Percentiles rank a stretch among this genome's conserved stretches.
Conservation (phyloP, 2,113 vertebrate genomes). For the Shinisaurus crocodilurus region DNA sequence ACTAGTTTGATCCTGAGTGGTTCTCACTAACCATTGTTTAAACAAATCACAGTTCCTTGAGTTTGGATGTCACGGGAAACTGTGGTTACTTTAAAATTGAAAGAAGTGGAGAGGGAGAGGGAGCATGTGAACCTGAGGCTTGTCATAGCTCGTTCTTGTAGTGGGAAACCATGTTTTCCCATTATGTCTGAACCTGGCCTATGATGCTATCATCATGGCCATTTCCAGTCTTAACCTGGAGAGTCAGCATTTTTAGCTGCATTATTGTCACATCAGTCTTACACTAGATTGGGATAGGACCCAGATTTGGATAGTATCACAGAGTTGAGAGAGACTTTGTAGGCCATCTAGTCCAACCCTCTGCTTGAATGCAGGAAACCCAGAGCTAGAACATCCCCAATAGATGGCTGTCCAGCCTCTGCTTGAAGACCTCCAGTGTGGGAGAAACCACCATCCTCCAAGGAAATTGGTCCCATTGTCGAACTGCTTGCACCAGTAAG, state of each 20-base stretch:
- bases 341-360: neutral
- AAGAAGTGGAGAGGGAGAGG: neutral
- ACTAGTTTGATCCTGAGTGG: neutral
- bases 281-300: neutral
- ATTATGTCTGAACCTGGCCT: neutral
- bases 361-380: neutral
- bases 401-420: neutral
- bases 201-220: neutral
- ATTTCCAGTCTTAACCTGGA: neutral
- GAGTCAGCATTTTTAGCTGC: neutral
- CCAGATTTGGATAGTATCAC: neutral
- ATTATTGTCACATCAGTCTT: neutral
- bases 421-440: neutral
- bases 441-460: neutral
- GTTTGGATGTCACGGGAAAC: neutral
- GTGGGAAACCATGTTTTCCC: neutral
- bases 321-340: neutral
- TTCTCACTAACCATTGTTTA: neutral
- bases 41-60: neutral
- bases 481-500: neutral
- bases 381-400: neutral
- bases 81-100: neutral
- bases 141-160: neutral
- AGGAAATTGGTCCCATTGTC: neutral
- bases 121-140: neutral